Percentiles rank a stretch among this genome's conserved stretches.
phyloP scores from a whole-genome alignment of 2,797 vertebrate genomes.

The Spatula clypeata region DNA sequence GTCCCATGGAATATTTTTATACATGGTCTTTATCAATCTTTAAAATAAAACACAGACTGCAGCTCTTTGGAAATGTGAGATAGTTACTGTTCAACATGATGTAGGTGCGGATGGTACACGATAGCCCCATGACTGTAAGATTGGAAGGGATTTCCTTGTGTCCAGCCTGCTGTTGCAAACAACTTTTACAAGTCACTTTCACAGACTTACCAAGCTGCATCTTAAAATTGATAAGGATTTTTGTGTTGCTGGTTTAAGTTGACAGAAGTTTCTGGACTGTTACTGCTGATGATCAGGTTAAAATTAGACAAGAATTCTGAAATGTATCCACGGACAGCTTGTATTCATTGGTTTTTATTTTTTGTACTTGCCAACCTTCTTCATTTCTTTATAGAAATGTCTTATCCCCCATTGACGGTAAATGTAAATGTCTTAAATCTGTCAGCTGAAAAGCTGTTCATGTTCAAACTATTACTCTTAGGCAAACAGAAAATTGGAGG shows the following conservation, averaged over 20 bases:
- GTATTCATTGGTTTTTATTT: background rate
- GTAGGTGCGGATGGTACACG: background rate
- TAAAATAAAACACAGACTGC: background rate
- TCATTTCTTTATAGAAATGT: background rate
- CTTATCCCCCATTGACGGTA: background rate
- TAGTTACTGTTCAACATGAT: background rate
- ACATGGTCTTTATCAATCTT: background rate
- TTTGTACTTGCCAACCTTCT: background rate
- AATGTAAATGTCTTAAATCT: background rate
- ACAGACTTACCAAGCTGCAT: background rate
- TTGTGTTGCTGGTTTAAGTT: background rate
- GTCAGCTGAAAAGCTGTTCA: background rate
- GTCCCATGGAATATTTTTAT: background rate
- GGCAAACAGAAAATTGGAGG: slow-evolving; percentile 5
- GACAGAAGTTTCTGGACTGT: background rate
- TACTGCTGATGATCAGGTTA: background rate
- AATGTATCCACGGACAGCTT: background rate
- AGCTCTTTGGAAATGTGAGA: background rate
- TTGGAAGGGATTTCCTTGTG: background rate
- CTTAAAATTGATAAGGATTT: background rate
- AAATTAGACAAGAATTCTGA: background rate
- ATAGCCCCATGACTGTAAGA: background rate
- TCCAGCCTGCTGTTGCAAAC: background rate
- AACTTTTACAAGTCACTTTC: background rate
- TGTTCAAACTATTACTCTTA: slow-evolving; percentile 21